Conservation (phyloP, 2,797 vertebrate species). For the Enteromius fasciolatus region DNA sequence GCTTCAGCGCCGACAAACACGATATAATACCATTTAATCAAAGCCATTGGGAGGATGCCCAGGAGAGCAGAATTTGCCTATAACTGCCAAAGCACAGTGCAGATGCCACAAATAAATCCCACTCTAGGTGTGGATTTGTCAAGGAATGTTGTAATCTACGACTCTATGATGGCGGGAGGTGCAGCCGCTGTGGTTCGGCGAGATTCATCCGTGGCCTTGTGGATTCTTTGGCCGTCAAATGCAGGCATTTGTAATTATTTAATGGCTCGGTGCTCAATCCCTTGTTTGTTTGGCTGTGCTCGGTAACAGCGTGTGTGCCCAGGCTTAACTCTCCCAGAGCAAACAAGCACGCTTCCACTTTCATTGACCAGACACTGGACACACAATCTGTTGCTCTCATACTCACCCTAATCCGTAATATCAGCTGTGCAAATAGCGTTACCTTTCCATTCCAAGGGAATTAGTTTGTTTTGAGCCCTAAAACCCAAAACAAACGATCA, state of each 20-base stretch:
- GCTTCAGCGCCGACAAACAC: conserved; percentile 33
- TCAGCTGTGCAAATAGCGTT: conserved; percentile 72
- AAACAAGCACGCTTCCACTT: conserved; percentile 44
- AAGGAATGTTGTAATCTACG: conserved; percentile 39
- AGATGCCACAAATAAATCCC: conserved; percentile 36
- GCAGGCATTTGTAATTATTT: conserved; percentile 73
- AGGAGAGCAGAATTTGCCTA: conserved; percentile 23
- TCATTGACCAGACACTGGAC: conserved; percentile 54
- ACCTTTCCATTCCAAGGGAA: conserved; percentile 61
- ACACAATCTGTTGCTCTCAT: conserved; percentile 65
- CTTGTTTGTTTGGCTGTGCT: conserved; percentile 72
- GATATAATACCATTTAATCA: conserved; percentile 47
- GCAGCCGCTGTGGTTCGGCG: not conserved
- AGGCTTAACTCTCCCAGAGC: conserved; percentile 62
- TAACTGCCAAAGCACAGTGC: conserved; percentile 34
- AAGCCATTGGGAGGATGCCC: conserved; percentile 37
- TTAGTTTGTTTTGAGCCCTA: conserved; percentile 59
- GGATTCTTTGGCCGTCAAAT: conserved; percentile 6
- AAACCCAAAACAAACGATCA: conserved; percentile 59
- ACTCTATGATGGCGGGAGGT: conserved; percentile 15
- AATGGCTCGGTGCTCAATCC: conserved; percentile 66
- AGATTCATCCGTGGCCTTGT: conserved; percentile 13
- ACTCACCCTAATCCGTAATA: conserved; percentile 61
- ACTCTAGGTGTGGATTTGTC: conserved; percentile 26
- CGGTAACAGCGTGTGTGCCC: conserved; percentile 62